Base-by-base conservation (phyloP, 1,140 invertebrate genomes). In the Dendrolimus punctatus region DNA sequence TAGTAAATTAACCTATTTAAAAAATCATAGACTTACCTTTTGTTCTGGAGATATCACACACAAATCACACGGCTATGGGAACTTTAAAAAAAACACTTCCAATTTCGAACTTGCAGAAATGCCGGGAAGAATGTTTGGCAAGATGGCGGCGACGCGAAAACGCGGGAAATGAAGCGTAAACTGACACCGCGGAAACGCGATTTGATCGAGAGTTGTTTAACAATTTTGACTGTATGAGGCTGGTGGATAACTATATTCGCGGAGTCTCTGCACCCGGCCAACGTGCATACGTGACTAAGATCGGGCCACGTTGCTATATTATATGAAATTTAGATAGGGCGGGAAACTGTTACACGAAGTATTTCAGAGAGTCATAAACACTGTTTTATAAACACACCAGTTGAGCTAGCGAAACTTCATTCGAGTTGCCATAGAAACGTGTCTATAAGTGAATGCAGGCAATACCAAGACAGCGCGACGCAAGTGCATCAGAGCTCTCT, bases 301-400 rank as follows among this genome's bases (percentile, higher is more conserved):
- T 40, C 52, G 53, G 49, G 66, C 71, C 73, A 71, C 70, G 64
- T 23, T 76, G 73, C 60, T 58, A 69, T 74, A 59, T 76, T 64
- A 73, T 74, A 76, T 77, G 79, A 80, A 79, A 72, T 81, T 80
- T 76, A 74, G 73, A 62, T 73, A 65, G 69, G 68, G 69, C 62
- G 66, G 62, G 64, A 68, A 71, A 76, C 58, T 53, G 51, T 51
- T 50, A 57, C 47, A 57, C 52, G 64, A 66, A 76, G 71, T 76
- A 60, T 75, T 80, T 84, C 78, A 69, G 64, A 65, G 61, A 61
- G 66, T 66, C 69, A 66, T 72, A 68, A 73, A 75, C 60, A 23
- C 23, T 23, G 23, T 23, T 23, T 23, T 23, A 23, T 23, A 23
- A 23, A 23, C 23, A 23, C 3, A 3, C 23, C 3, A 23, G 23